phyloP scores from a whole-genome alignment of 2,113 vertebrate genomes.

The Bubo bubo region DNA sequence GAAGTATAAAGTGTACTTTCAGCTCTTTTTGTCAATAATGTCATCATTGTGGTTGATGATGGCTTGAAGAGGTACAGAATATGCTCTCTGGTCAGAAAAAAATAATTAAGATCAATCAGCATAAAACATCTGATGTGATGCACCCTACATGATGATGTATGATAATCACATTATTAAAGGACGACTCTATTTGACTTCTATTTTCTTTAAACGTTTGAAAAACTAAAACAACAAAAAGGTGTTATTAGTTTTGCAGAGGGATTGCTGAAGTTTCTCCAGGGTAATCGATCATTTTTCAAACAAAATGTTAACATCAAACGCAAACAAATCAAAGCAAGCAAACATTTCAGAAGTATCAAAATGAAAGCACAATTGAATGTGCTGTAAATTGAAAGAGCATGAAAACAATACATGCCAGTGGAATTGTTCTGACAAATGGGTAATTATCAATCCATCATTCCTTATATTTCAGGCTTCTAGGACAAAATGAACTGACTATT shows the following conservation, averaged over 20 bases:
- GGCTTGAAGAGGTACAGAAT: neutral
- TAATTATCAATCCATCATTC: neutral
- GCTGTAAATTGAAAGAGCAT: neutral
- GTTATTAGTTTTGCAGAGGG: neutral
- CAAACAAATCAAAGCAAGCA: neutral
- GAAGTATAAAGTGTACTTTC: neutral
- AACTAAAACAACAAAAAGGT: neutral
- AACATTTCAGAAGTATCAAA: neutral
- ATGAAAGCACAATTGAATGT: neutral
- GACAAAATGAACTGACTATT: neutral
- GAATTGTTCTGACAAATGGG: neutral
- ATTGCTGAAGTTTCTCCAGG: neutral
- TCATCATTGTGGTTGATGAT: neutral
- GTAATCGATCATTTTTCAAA: neutral
- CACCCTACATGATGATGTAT: neutral
- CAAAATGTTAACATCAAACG: neutral
- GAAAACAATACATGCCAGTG: neutral
- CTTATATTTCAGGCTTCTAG: neutral
- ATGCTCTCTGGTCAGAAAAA: neutral
- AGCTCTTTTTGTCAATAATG: neutral
- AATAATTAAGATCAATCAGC: neutral
- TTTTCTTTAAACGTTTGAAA: neutral
- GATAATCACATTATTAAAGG: neutral
- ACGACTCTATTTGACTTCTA: neutral
- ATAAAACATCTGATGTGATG: neutral